These are phyloP conservation scores for Trematomus loennbergii DNA, from an alignment of 2,113 vertebrate genomes.

Conservation along the genomic window DNA sequence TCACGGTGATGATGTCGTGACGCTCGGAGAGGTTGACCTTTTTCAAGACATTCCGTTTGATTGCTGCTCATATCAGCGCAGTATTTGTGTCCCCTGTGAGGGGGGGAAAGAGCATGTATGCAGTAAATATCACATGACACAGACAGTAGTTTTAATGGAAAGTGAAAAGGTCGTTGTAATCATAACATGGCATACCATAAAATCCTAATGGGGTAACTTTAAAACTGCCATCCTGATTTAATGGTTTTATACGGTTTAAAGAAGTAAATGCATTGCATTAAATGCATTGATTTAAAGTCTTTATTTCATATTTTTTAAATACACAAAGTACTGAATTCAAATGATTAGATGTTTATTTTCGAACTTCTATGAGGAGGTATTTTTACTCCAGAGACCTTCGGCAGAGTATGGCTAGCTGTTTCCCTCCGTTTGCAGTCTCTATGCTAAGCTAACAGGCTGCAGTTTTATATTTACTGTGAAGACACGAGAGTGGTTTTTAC, in stretches of 20 bases:
- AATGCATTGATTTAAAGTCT: background rate
- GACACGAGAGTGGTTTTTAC: background rate
- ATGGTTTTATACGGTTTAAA: background rate
- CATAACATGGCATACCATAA: background rate
- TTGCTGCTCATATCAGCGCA: background rate
- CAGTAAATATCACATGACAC: background rate
- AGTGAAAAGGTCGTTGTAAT: background rate
- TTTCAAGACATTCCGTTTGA: conserved; percentile 49
- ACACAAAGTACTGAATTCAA: background rate
- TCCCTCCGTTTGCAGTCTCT: conserved; percentile 2
- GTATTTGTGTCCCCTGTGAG: conserved; percentile 6
- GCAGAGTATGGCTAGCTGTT: background rate
- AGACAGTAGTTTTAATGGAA: background rate
- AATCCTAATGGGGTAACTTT: background rate
- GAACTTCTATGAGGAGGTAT: background rate
- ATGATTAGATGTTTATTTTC: background rate
- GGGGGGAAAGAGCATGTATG: background rate
- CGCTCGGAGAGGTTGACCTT: conserved; percentile 62
- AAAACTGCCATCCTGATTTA: too few relatives aligned
- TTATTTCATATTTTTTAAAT: background rate
- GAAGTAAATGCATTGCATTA: background rate
- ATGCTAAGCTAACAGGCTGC: background rate
- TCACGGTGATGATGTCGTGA: conserved; percentile 1
- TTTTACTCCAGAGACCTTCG: background rate
- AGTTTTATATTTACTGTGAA: background rate